Evolutionary conservation across 2,888 invertebrate species (phyloP), one percentile per base, ranked within the genome.

Genomic region (Acanthosoma haemorrhoidale): DNA sequence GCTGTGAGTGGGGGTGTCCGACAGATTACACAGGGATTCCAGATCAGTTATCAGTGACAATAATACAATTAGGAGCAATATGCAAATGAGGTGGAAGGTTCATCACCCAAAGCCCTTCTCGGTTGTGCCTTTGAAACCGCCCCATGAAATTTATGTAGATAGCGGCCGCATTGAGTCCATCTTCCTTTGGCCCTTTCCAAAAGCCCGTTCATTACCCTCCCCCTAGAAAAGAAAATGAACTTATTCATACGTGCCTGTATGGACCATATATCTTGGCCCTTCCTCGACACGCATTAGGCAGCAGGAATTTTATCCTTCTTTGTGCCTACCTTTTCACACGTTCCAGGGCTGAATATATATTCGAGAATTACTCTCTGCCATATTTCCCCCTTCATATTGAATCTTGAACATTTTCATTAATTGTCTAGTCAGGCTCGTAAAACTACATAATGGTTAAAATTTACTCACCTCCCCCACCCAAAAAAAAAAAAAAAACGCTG

Each of bases 221-320:
- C n/a, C 13, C 51, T 25, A 51, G 51, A 25, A 51, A 51, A 51
- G 51, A 51, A 51, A 51, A 51, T 51, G 51, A 51, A 51, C 51
- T 51, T 51, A 51, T 51, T 51, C 51, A 51, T 25, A 51, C 51
- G 25, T n/a, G n/a, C n/a, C 51, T n/a, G 51, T 51, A 51, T 51
- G 51, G 21, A 25, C n/a, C 51, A 51, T 51, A 21, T 25, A 51
- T 51, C 51, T 51, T 51, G 9, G 16, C 41, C 1, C 25, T n/a
- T 4, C 21, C 13, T 21, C 21, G 4, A 4, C 38, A 11, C 13
- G n/a, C 11, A 21, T 5, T n/a, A 13, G 25, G 51, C 25, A 51
- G 51, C 25, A 25, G 25, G 29, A 51, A 25, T 25, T 51, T 51
- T 51, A 51, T 51, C 51, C 29, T 8, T 25, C 51, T 51, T 51